Conservation (phyloP, 2,797 vertebrate species). For the Acanthurus lineatus region DNA sequence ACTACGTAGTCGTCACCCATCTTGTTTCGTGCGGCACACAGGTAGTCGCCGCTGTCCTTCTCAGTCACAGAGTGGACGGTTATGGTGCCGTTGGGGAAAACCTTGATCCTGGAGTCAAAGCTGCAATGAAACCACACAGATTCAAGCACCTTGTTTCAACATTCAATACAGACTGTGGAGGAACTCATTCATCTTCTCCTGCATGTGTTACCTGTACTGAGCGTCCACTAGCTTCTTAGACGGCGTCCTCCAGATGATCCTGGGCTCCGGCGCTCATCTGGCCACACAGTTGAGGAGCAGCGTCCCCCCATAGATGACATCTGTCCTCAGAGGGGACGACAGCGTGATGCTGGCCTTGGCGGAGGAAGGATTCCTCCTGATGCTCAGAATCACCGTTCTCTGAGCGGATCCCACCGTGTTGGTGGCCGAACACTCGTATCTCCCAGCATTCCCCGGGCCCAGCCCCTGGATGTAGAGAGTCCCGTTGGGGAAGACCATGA, state of each 20-base stretch:
- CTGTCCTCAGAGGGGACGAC: slow-evolving; percentile 87
- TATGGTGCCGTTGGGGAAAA: slow-evolving; percentile 90
- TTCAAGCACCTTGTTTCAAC: neutral
- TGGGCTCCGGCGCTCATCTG: slow-evolving; percentile 89
- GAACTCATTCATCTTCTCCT: neutral
- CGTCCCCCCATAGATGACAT: slow-evolving; percentile 87
- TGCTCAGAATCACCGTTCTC: slow-evolving; percentile 83
- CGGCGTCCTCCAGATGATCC: slow-evolving; percentile 93
- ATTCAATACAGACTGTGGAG: neutral
- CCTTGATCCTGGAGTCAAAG: slow-evolving; percentile 90
- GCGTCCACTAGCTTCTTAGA: slow-evolving; percentile 92
- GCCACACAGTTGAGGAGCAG: slow-evolving; percentile 91
- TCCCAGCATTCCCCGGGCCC: slow-evolving; percentile 83
- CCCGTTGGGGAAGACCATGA: slow-evolving; percentile 92
- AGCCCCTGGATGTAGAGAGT: slow-evolving; percentile 88
- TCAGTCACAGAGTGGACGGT: slow-evolving; percentile 87
- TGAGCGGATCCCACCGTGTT: slow-evolving; percentile 86
- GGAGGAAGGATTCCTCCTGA: slow-evolving; percentile 76
- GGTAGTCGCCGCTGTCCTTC: slow-evolving; percentile 91
- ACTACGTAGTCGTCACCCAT: slow-evolving; percentile 91
- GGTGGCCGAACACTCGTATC: slow-evolving; percentile 89
- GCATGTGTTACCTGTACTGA: slow-evolving; percentile 88
- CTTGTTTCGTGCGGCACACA: slow-evolving; percentile 93
- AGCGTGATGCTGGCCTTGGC: slow-evolving; percentile 88
- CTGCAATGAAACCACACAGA: slow-evolving; percentile 62